Base-by-base conservation (phyloP, 2,888 invertebrate species). In the Hetaerina titia region DNA sequence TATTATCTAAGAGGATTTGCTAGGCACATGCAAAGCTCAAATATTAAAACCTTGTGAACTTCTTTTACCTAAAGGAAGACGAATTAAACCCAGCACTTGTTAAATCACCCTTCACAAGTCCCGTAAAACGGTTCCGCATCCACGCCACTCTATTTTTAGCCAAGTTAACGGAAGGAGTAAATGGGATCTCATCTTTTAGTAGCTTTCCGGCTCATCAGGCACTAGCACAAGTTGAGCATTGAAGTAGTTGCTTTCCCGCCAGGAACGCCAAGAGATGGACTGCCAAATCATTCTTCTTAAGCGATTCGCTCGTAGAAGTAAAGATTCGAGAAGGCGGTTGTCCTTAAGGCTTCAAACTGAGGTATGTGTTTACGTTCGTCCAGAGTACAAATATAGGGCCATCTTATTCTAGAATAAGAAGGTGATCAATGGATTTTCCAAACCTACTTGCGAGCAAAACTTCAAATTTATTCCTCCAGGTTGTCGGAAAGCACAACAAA, bases 181-280 rank as follows among this genome's bases (percentile, higher is more conserved):
- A 89, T 89, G 89, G 89, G 22, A 89, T 57, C 22, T 9, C 89
- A 89, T 89, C 89, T 56, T 57, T 57, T 89, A 89, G 89, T 57
- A 19, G 89, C 89, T 89, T 19, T 22, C 56, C n/a, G 57, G 89
- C 89, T 89, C 56, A 56, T 89, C 57, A 57, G 1, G 22, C 31
- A 6, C 22, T 22, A 89, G 17, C 56, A 17, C 56, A n/a, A n/a
- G n/a, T 22, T 22, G 56, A 56, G 56, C 22, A 89, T 19, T 22
- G 56, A 57, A 89, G 57, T 56, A 57, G 56, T 45, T 22, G n/a
- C 56, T 19, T 57, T 1, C 11, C 56, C 56, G 19, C 57, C 6
- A 9, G 57, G 57, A 89, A 31, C 19, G 17, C 57, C n/a, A 57
- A 17, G 89, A 89, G 11, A 89, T 89, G 56, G 22, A 57, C 56